These are phyloP conservation scores for Enteromius thamalakanensis DNA, from an alignment of 2,797 vertebrate species.

Conservation along the genomic window DNA sequence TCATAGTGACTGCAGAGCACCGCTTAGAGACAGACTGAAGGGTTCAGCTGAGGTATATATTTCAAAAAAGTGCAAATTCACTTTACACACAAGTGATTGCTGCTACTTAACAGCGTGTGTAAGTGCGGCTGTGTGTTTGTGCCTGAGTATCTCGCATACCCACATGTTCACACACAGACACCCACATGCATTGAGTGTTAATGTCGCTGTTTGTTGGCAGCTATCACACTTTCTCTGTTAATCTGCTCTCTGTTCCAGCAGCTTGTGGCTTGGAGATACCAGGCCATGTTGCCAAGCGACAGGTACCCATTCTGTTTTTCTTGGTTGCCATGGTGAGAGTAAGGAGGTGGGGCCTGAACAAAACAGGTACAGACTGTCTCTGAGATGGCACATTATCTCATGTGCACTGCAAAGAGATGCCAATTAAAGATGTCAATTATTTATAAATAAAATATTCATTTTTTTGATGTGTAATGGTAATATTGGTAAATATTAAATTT, in stretches of 20 bases:
- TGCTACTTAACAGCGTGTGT: constrained; percentile 5
- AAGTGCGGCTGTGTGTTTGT: constrained; percentile 28
- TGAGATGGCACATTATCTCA: constrained; percentile 55
- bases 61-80: constrained; percentile 9
- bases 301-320: constrained; percentile 76
- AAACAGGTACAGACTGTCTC: constrained; percentile 74
- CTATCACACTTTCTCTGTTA: constrained; percentile 39
- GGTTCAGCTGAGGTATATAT: constrained; percentile 14
- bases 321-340: constrained; percentile 72
- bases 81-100: constrained; percentile 6
- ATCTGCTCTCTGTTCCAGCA: constrained; percentile 56
- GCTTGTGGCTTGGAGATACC: constrained; percentile 73
- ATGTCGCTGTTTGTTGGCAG: constrained; percentile 37
- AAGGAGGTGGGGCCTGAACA: constrained; percentile 70
- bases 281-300: constrained; percentile 79
- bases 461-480: no score
- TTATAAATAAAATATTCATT: no score
- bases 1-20: background rate
- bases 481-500: no score
- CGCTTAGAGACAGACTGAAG: background rate
- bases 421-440: no score
- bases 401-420: constrained; percentile 41
- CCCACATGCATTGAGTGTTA: constrained; percentile 37
- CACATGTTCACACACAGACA: constrained; percentile 34
- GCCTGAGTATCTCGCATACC: constrained; percentile 35